Percentiles rank a stretch among this genome's conserved stretches.
phyloP scores from a whole-genome alignment of 1,140 invertebrate genomes.

The Drosophila sp. region DNA sequence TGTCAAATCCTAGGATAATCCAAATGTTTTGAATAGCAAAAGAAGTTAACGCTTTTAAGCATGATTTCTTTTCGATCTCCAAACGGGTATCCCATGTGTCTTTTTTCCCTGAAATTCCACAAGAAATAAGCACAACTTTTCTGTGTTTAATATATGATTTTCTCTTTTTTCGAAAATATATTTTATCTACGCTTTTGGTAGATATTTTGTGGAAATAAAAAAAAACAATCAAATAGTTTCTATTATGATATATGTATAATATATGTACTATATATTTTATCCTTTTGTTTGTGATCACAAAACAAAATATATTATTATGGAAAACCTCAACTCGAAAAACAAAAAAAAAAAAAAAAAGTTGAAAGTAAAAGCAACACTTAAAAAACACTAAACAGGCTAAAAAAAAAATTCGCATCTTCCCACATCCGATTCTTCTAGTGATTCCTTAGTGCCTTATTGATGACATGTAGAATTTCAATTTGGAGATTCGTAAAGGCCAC shows the following conservation, averaged over 20 bases:
- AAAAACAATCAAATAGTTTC: neutral
- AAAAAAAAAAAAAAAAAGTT: conserved; percentile 50
- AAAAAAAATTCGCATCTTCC: conserved; percentile 37
- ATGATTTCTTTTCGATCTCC: too few species aligned
- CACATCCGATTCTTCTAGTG: conserved; percentile 36
- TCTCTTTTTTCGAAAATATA: conserved; percentile 1
- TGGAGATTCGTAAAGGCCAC: conserved; percentile 78
- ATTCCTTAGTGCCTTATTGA: conserved; percentile 73
- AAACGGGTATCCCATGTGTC: too few species aligned
- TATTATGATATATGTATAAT: neutral
- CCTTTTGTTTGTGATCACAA: conserved; percentile 7
- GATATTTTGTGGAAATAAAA: neutral
- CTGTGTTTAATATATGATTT: too few species aligned
- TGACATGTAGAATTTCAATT: conserved; percentile 76
- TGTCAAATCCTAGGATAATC: too few species aligned
- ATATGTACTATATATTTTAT: neutral
- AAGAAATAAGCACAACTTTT: too few species aligned
- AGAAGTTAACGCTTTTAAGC: too few species aligned
- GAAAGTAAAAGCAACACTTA: conserved; percentile 65
- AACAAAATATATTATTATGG: conserved; percentile 21
- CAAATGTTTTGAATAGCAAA: too few species aligned
- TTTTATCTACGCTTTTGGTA: neutral
- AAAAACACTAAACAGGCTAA: conserved; percentile 41
- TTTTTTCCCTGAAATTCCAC: too few species aligned
- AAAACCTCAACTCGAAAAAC: conserved; percentile 31